Evolutionary conservation across 2,113 vertebrate species (phyloP).

Genomic region (Equus przewalskii): DNA sequence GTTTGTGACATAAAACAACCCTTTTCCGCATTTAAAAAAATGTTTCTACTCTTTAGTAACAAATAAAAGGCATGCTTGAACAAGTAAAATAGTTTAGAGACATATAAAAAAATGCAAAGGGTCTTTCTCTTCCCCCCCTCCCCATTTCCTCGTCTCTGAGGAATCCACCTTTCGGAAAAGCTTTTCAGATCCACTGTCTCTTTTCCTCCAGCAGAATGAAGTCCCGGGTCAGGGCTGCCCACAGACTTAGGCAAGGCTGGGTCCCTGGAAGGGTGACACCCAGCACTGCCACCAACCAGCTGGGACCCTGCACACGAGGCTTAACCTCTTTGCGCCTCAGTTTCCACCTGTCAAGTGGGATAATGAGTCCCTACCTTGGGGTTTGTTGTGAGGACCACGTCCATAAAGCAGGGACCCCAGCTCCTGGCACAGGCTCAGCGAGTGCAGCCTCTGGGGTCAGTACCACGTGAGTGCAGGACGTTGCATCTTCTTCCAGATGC

Average conservation of each 20-base stretch:
- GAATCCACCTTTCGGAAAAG: neutral
- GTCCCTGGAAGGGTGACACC: neutral
- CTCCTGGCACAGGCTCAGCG: neutral
- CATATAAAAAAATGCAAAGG: neutral
- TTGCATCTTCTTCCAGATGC: neutral
- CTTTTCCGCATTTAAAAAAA: neutral
- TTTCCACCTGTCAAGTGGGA: neutral
- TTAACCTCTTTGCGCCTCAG: neutral
- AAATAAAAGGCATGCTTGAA: neutral
- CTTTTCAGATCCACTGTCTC: neutral
- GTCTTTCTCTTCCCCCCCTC: neutral
- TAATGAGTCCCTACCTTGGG: neutral
- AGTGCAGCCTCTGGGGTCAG: neutral
- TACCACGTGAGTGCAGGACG: neutral
- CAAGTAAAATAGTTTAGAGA: neutral
- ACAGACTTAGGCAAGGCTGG: neutral
- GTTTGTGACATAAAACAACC: neutral
- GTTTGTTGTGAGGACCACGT: neutral
- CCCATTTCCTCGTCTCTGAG: neutral
- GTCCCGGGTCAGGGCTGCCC: accelerated
- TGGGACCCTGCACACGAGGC: neutral
- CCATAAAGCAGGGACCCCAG: neutral
- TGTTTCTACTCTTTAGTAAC: neutral
- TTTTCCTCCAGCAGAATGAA: neutral
- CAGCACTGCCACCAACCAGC: neutral